phyloP scores from a whole-genome alignment of 1,140 invertebrate species.

The Lamellibrachia luymesi region DNA sequence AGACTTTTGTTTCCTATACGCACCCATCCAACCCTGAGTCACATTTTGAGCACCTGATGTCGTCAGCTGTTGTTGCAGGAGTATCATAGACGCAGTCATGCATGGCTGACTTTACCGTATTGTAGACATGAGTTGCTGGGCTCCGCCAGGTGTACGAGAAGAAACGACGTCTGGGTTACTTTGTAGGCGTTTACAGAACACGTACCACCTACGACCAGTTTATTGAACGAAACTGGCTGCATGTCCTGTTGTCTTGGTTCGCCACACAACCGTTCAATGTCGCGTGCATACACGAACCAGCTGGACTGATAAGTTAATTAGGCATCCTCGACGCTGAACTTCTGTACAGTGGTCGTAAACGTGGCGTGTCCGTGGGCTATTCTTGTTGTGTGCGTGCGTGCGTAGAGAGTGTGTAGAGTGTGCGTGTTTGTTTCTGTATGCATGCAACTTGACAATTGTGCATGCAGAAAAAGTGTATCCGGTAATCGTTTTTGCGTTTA shows the following conservation, averaged over 20 bases:
- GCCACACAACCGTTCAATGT: neutral
- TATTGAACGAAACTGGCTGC: neutral
- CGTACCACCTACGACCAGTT: neutral
- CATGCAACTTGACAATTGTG: neutral
- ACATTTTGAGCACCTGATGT: neutral
- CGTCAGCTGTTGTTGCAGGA: neutral
- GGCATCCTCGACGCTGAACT: neutral
- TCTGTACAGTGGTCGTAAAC: neutral
- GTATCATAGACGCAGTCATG: neutral
- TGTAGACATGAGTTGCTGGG: neutral
- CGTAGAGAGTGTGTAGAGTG: neutral
- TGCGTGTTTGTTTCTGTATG: neutral
- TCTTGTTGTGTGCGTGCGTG: neutral
- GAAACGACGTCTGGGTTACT: neutral
- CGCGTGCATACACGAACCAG: neutral
- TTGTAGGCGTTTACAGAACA: neutral
- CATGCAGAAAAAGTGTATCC: neutral
- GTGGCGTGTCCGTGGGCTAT: neutral
- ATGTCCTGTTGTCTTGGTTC: neutral
- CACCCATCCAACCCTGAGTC: neutral
- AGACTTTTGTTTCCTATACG: too few species aligned
- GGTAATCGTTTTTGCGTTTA: neutral
- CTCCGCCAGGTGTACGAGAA: neutral
- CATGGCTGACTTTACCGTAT: neutral
- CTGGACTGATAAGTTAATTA: neutral